phyloP scores from a whole-genome alignment of 2,888 invertebrate species.

The Nomada goodeniana region DNA sequence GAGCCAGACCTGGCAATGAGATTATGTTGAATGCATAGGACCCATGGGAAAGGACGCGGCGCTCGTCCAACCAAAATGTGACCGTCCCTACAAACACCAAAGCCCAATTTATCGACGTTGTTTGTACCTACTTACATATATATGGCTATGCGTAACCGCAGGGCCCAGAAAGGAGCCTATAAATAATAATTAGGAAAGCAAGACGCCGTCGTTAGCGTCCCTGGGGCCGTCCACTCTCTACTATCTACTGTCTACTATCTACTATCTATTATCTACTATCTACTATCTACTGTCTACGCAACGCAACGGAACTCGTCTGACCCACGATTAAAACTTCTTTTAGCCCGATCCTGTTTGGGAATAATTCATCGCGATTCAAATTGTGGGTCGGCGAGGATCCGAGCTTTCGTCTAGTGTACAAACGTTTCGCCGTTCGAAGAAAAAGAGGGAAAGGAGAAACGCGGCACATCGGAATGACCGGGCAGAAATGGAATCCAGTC shows the following conservation, averaged over 20 bases:
- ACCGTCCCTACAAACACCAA: constrained; percentile 55
- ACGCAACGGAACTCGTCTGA: too few relatives aligned
- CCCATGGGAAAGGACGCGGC: constrained; percentile 56
- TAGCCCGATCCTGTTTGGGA: not conserved
- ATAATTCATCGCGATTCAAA: too few relatives aligned
- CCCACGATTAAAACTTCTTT: not conserved
- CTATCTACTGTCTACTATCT: too few relatives aligned
- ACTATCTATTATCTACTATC: too few relatives aligned
- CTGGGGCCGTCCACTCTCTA: not conserved
- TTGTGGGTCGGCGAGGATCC: too few relatives aligned
- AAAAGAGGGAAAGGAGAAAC: constrained; percentile 1
- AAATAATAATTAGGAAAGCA: constrained; percentile 52
- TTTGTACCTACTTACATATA: not conserved
- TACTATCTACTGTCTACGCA: too few relatives aligned
- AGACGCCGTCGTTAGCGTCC: constrained; percentile 23
- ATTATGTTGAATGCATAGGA: constrained; percentile 62
- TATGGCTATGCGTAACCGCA: not conserved
- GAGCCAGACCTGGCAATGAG: constrained; percentile 37
- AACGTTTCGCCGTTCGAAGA: not conserved
- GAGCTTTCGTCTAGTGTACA: too few relatives aligned
- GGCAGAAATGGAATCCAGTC: constrained; percentile 56
- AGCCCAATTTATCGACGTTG: constrained; percentile 65
- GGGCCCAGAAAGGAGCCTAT: constrained; percentile 9
- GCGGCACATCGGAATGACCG: constrained; percentile 34
- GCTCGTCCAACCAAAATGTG: constrained; percentile 47